Percentiles rank a stretch among this genome's conserved stretches.
Conservation (phyloP, 2,888 invertebrate genomes). For the Plagiodera versicolora region DNA sequence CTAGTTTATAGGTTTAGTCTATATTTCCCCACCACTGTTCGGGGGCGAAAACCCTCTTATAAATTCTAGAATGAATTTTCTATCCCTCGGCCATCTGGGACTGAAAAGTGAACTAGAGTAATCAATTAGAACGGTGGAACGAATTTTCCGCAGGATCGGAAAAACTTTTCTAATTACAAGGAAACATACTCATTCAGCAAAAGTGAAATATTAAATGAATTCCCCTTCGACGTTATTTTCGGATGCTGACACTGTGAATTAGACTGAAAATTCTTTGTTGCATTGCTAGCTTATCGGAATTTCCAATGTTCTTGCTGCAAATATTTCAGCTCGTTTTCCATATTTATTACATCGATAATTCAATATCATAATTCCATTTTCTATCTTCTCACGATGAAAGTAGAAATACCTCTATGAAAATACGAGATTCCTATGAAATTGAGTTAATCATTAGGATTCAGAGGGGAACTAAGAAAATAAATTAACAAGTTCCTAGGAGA, state of each 20-base stretch:
- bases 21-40: too few species aligned
- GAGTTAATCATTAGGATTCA: too few species aligned
- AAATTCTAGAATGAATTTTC: not conserved
- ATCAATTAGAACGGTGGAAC: constrained; percentile 12
- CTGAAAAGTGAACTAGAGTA: constrained; percentile 7
- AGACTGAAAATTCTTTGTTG: not conserved
- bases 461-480: too few species aligned
- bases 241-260: constrained; percentile 16
- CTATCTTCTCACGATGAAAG: too few species aligned
- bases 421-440: too few species aligned
- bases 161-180: constrained; percentile 24
- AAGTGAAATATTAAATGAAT: constrained; percentile 25
- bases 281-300: not conserved
- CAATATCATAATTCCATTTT: too few species aligned
- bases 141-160: constrained; percentile 16
- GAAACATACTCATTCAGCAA: constrained; percentile 20
- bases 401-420: too few species aligned
- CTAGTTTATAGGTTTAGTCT: too few species aligned
- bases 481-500: too few species aligned
- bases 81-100: not conserved
- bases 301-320: not conserved
- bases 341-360: not conserved
- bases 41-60: not conserved
- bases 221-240: constrained; percentile 19
- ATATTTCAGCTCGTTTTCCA: not conserved